Evolutionary conservation across 2,888 invertebrate genomes (phyloP).

Genomic region (Pteria penguin): DNA sequence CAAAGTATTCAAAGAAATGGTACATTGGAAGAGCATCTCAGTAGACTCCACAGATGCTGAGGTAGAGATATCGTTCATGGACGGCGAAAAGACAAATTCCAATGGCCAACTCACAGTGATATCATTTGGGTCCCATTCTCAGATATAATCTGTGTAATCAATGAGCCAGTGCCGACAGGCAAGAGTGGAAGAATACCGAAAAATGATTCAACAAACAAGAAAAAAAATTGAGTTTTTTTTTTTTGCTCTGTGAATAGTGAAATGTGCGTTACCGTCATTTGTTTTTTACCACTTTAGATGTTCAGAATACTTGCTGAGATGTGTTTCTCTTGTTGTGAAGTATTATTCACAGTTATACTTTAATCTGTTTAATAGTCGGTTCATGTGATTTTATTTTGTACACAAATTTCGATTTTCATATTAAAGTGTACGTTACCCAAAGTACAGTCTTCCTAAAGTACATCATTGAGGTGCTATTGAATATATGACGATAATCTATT

Average conservation of each 20-base stretch:
- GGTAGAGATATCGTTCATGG: slow-evolving; percentile 31
- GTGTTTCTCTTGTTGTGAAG: too few relatives aligned
- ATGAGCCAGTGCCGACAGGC: slow-evolving; percentile 3
- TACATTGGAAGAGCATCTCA: slow-evolving; percentile 22
- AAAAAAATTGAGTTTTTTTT: background rate
- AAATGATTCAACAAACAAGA: background rate
- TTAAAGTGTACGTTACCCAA: too few relatives aligned
- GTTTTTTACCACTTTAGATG: too few relatives aligned
- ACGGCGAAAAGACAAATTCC: slow-evolving; percentile 20
- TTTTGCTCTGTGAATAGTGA: background rate
- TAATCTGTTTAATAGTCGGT: too few relatives aligned
- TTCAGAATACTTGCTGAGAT: too few relatives aligned
- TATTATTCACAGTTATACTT: too few relatives aligned
- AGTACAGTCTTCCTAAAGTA: too few relatives aligned
- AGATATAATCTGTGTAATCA: slow-evolving; percentile 15
- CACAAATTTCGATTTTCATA: too few relatives aligned
- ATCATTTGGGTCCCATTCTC: slow-evolving; percentile 19
- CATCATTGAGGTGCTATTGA: too few relatives aligned
- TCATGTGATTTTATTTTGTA: too few relatives aligned
- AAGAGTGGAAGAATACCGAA: slow-evolving; percentile 8
- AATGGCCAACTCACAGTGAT: slow-evolving; percentile 28
- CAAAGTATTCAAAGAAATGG: slow-evolving; percentile 29
- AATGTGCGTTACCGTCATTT: background rate
- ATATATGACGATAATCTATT: too few relatives aligned
- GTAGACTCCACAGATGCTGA: slow-evolving; percentile 8